Conservation (phyloP, 1,140 invertebrate genomes). For the Drosophila ercepeae region DNA sequence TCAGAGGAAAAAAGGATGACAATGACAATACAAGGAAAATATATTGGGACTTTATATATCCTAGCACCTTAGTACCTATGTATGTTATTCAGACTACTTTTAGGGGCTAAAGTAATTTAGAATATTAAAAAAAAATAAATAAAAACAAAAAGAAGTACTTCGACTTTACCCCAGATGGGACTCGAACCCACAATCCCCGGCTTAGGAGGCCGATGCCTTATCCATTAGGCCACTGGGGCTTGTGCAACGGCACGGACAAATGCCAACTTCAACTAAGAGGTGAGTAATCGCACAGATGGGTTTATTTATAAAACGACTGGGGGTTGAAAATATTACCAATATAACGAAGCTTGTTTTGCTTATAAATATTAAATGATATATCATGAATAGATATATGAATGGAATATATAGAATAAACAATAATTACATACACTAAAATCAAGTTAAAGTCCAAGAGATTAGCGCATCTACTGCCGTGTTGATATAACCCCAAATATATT, state of each 20-base stretch:
- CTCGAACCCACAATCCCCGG: constrained; percentile 47
- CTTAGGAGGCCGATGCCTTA: constrained; percentile 45
- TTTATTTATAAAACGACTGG: neutral
- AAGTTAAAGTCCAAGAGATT: neutral
- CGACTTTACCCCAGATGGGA: constrained; percentile 38
- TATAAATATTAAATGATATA: no score
- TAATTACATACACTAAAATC: no score
- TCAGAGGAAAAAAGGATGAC: neutral
- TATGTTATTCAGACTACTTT: neutral
- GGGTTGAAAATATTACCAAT: neutral
- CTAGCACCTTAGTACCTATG: no score
- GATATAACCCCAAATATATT: neutral
- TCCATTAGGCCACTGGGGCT: constrained; percentile 51
- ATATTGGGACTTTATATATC: no score
- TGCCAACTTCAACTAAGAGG: neutral
- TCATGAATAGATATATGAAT: no score
- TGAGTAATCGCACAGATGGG: neutral
- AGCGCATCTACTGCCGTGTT: neutral
- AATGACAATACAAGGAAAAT: no score
- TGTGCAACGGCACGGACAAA: neutral
- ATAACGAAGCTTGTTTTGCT: neutral
- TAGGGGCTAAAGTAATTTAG: neutral
- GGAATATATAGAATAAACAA: no score
- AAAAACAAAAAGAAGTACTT: constrained; percentile 1
- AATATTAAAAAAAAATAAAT: neutral